Conservation (phyloP, 2,888 invertebrate genomes). For the Chrysolina americana region DNA sequence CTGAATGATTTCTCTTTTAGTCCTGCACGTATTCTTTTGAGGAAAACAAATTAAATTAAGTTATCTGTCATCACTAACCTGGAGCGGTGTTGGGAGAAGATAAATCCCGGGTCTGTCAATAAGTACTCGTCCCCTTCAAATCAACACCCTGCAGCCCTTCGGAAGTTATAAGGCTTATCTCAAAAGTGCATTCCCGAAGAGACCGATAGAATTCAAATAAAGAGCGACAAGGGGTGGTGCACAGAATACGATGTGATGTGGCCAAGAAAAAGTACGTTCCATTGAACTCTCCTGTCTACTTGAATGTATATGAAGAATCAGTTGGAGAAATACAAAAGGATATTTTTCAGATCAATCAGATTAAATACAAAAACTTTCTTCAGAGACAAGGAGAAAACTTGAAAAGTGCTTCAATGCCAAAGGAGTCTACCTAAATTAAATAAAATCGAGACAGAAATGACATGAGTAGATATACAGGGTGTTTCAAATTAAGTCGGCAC, state of each 20-base stretch:
- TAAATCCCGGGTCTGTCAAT: conserved; percentile 40
- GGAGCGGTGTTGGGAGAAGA: conserved; percentile 30
- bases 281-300: not conserved
- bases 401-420: no score
- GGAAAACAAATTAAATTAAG: conserved; percentile 23
- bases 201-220: conserved; percentile 47
- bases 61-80: conserved; percentile 18
- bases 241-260: conserved; percentile 21
- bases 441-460: no score
- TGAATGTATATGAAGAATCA: no score
- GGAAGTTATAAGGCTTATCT: conserved; percentile 35
- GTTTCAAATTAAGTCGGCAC: no score
- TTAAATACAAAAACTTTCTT: no score
- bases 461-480: no score
- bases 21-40: not conserved
- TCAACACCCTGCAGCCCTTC: conserved; percentile 29
- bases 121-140: conserved; percentile 30
- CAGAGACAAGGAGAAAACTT: no score
- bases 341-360: no score
- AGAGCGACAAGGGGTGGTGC: conserved; percentile 22
- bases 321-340: no score
- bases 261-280: not conserved
- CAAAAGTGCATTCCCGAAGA: conserved; percentile 38
- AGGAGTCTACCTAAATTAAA: no score
- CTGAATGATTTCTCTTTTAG: not conserved